Evolutionary conservation across 2,797 vertebrate species (phyloP).

Genomic region (Rhinella marina): DNA sequence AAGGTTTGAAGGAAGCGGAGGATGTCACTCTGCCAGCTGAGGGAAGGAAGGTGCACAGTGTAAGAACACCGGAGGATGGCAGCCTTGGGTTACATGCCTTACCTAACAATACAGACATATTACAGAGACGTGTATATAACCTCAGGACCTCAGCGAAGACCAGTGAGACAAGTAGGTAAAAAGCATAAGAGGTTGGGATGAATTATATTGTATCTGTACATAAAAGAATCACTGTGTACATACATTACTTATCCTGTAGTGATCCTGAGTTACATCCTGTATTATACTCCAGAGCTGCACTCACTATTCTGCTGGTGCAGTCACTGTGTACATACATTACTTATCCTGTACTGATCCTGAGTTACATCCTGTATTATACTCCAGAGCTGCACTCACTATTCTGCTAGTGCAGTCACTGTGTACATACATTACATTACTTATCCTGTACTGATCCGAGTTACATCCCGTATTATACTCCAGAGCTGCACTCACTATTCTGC

Average conservation of each 20-base stretch:
- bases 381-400: too few species aligned
- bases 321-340: too few species aligned
- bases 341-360: too few species aligned
- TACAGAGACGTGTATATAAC: fast-evolving
- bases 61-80: neutral
- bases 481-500: too few species aligned
- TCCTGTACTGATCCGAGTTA: too few species aligned
- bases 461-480: too few species aligned
- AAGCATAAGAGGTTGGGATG: neutral
- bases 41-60: neutral
- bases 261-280: neutral
- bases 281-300: too few species aligned
- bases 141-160: neutral
- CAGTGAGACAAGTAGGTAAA: neutral
- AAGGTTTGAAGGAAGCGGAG: neutral
- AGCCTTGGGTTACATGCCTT: too few species aligned
- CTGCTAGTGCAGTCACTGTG: too few species aligned
- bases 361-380: too few species aligned
- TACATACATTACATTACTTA: too few species aligned
- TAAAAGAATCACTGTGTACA: neutral
- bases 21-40: neutral
- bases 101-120: neutral
- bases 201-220: neutral
- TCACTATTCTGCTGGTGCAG: too few species aligned
- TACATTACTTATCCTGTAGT: neutral